These are phyloP conservation scores for Drosophila tani DNA, from an alignment of 1,140 invertebrate genomes.

Conservation along the genomic window DNA sequence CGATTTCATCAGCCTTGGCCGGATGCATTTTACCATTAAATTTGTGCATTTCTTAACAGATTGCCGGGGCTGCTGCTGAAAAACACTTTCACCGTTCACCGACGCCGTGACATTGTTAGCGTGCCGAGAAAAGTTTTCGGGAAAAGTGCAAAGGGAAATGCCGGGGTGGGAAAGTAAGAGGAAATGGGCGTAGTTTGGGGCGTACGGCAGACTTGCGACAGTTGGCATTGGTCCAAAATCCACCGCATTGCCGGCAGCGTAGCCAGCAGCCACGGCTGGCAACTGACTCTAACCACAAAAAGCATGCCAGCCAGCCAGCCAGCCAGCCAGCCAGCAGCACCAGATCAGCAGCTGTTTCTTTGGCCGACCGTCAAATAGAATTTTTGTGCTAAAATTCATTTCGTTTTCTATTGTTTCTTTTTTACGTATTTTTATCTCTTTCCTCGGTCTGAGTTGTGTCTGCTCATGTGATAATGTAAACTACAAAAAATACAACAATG, in stretches of 20 bases:
- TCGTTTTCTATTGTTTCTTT: constrained; percentile 52
- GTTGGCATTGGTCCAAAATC: constrained; percentile 58
- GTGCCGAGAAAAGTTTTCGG: constrained; percentile 44
- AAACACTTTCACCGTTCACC: constrained; percentile 75
- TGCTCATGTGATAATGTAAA: constrained; percentile 69
- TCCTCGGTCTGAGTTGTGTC: constrained; percentile 36
- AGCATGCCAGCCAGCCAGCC: neutral
- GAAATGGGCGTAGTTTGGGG: constrained; percentile 14
- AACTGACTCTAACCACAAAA: constrained; percentile 22
- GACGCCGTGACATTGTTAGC: constrained; percentile 64
- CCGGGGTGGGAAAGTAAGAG: neutral
- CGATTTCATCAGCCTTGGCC: constrained; percentile 38
- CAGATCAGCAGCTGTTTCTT: constrained; percentile 51
- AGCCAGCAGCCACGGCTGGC: constrained; percentile 12
- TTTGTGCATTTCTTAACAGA: constrained; percentile 56
- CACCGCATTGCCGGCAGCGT: constrained; percentile 37
- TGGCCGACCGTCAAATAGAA: constrained; percentile 43
- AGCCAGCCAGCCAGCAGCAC: neutral
- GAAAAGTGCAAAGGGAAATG: constrained; percentile 14
- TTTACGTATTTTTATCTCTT: constrained; percentile 59
- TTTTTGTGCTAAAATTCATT: constrained; percentile 42
- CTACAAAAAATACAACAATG: constrained; percentile 7
- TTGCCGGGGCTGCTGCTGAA: constrained; percentile 33
- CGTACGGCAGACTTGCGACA: constrained; percentile 29
- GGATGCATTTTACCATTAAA: constrained; percentile 64